These are phyloP conservation scores for Sandelia bainsii DNA, from an alignment of 2,797 vertebrate species.

Conservation along the genomic window DNA sequence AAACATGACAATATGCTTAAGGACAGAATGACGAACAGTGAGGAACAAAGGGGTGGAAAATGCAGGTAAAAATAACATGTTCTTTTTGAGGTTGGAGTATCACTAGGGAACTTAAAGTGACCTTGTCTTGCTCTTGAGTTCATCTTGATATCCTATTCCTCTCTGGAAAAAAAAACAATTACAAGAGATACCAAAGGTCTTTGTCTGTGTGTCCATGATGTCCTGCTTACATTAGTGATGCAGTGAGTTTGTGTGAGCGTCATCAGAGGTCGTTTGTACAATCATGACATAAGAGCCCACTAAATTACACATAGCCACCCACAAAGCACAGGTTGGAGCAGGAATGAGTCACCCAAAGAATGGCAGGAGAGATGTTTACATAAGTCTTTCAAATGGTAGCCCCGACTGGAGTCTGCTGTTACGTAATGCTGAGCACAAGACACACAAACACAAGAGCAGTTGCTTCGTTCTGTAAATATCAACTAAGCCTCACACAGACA, in stretches of 20 bases:
- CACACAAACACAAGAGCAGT: constrained; percentile 24
- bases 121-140: too few species aligned
- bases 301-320: constrained; percentile 53
- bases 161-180: constrained; percentile 46
- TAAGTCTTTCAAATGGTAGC: constrained; percentile 60
- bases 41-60: too few species aligned
- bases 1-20: too few species aligned
- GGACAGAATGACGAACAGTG: too few species aligned
- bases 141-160: background rate
- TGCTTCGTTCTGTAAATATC: constrained; percentile 51
- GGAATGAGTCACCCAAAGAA: constrained; percentile 66
- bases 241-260: background rate
- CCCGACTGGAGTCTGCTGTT: constrained; percentile 51
- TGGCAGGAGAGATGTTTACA: constrained; percentile 71
- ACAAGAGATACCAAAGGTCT: constrained; percentile 33
- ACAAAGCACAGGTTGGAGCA: constrained; percentile 62
- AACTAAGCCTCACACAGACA: constrained; percentile 36
- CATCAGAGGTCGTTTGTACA: constrained; percentile 39
- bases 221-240: constrained; percentile 1
- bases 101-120: too few species aligned
- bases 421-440: constrained; percentile 53
- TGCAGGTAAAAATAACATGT: too few species aligned
- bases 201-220: constrained; percentile 1
- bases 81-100: too few species aligned
- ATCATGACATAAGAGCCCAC: constrained; percentile 51